These are phyloP conservation scores for Rhamnusium bicolor DNA, from an alignment of 2,888 invertebrate genomes.

Conservation along the genomic window DNA sequence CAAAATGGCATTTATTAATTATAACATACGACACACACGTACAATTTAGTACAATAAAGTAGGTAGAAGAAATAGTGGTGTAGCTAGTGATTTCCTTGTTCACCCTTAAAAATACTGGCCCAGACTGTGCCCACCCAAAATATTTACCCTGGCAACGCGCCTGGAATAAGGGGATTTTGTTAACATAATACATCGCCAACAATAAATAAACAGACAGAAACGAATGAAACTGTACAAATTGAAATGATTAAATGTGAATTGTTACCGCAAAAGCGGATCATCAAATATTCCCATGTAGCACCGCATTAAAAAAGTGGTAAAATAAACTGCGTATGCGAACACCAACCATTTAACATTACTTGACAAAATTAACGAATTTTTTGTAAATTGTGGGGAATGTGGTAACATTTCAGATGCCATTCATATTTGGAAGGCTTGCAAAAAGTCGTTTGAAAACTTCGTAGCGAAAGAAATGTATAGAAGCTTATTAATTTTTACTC, in stretches of 20 bases:
- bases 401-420: constrained; percentile 3
- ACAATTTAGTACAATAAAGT: too few species aligned
- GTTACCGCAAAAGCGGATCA: not conserved
- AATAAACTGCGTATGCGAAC: not conserved
- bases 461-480: constrained; percentile 2
- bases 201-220: too few species aligned
- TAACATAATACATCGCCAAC: too few species aligned
- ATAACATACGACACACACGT: too few species aligned
- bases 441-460: constrained; percentile 3
- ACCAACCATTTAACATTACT: constrained; percentile 2
- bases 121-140: too few species aligned
- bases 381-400: constrained; percentile 7
- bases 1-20: too few species aligned
- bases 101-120: too few species aligned
- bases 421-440: not conserved
- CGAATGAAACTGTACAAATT: not conserved
- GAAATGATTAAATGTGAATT: not conserved
- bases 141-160: too few species aligned
- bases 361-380: constrained; percentile 6
- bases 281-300: not conserved
- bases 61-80: too few species aligned
- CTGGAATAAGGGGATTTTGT: too few species aligned
- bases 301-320: constrained; percentile 1
- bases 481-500: constrained; percentile 21
- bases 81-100: too few species aligned